phyloP scores from a whole-genome alignment of 2,888 invertebrate species.

The Thysanoteuthis rhombus region DNA sequence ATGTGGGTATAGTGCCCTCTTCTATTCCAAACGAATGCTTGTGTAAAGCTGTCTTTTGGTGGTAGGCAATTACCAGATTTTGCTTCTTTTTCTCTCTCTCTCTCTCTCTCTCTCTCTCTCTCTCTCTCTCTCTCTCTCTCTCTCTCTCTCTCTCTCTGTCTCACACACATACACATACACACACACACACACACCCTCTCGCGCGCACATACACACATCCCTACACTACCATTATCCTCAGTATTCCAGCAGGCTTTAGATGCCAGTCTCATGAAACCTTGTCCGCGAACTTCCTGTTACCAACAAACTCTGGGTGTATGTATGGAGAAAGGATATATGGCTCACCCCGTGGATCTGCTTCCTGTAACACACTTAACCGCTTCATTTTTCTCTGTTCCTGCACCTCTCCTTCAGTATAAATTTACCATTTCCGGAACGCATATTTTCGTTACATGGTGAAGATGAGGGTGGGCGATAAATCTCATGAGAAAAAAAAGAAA shows the following conservation, averaged over 20 bases:
- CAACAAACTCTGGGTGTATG: not conserved
- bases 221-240: not conserved
- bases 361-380: not conserved
- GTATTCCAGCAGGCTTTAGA: not conserved
- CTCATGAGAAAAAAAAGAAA: not conserved
- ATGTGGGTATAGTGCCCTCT: not conserved
- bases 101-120: not conserved
- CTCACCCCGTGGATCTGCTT: not conserved
- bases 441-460: not conserved
- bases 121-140: not conserved
- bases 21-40: not conserved
- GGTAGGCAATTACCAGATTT: not conserved
- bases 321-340: not conserved
- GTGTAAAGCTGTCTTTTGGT: not conserved
- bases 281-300: not conserved
- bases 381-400: not conserved
- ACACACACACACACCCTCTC: not conserved
- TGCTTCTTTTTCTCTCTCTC: not conserved
- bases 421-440: not conserved
- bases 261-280: not conserved
- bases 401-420: not conserved
- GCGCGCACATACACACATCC: not conserved
- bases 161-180: not conserved
- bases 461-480: not conserved
- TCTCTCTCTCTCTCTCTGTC: not conserved